Conservation (phyloP, 1,140 invertebrate species). For the Centruroides sculpturatus region DNA sequence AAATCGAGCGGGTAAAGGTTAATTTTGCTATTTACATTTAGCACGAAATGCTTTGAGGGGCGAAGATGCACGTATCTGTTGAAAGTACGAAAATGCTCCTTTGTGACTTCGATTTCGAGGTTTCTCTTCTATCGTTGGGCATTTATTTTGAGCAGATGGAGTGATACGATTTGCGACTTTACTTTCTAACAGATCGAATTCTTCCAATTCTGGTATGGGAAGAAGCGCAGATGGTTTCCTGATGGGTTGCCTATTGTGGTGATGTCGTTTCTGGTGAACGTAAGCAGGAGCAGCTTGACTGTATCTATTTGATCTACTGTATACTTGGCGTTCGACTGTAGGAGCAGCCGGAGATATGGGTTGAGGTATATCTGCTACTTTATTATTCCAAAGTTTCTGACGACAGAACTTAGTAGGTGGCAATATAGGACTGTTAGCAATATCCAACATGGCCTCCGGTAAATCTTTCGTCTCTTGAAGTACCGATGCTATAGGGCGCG, state of each 20-base stretch:
- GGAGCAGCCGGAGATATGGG: not conserved
- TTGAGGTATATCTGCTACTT: not conserved
- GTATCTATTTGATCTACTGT: not conserved
- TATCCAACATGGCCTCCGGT: not conserved
- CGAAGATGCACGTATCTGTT: too few relatives aligned
- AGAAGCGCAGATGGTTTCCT: not conserved
- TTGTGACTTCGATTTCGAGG: too few relatives aligned
- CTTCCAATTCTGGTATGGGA: slow-evolving; percentile 10
- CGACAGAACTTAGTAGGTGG: not conserved
- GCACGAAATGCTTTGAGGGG: too few relatives aligned
- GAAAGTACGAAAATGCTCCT: too few relatives aligned
- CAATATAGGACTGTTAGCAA: not conserved
- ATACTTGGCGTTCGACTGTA: not conserved
- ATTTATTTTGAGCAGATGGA: too few relatives aligned
- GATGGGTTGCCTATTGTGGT: not conserved
- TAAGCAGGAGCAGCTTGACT: not conserved
- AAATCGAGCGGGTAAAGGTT: too few relatives aligned
- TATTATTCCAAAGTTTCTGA: not conserved
- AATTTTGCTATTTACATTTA: too few relatives aligned
- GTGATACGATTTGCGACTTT: too few relatives aligned
- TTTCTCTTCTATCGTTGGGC: too few relatives aligned
- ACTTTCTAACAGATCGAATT: slow-evolving; percentile 2
- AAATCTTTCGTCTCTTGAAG: not conserved
- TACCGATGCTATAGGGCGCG: not conserved
- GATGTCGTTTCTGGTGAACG: not conserved